Base-by-base conservation (phyloP, 1,140 invertebrate genomes). In the Drosophila albomicans region DNA sequence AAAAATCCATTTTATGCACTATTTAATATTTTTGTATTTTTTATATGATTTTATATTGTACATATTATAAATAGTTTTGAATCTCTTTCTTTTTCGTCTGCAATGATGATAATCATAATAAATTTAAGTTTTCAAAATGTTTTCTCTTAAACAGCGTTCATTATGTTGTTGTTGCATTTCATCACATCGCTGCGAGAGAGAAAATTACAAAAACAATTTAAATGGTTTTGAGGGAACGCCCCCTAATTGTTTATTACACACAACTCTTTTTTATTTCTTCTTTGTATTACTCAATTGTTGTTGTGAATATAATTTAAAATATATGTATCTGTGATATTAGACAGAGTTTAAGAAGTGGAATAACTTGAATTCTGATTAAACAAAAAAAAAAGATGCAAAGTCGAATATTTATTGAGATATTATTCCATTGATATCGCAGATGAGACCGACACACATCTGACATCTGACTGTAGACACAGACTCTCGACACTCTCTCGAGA, bases 361-460 rank as follows among this genome's bases (percentile, higher is more conserved):
- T 61, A 69, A 69, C 66, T 61, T 41, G 66, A 52, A 68, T 51
- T 38, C 8, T 38, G 35, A 48, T 1, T 16, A 16, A 48, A 48
- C 5, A 4, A 8, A 11, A 1, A 30, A 30, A 30, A 30, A 11
- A 30, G 8, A 38, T 38, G 30, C 13, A 41, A 57, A 20, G 13
- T 57, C 15, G 6, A 13, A 32, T 54, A 32, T 43, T 20, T 57
- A 41, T 57, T 43, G 4, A 13, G 41, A 43, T 43, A 43, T 41
- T 41, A 41, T n/a, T 4, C 41, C 41, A 43, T 13, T 25, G 54
- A 57, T 57, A 57, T 25, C 20, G 20, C 20, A 4, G 3, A 25
- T 25, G 20, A 25, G 20, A 25, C 20, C 20, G 20, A 25, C 15
- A 32, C 28, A 32, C 32, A 13, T 25, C 20, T 25, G 20, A 57